These are phyloP conservation scores for Aplodontia rufa DNA, from an alignment of 2,113 vertebrate species.

Conservation along the genomic window DNA sequence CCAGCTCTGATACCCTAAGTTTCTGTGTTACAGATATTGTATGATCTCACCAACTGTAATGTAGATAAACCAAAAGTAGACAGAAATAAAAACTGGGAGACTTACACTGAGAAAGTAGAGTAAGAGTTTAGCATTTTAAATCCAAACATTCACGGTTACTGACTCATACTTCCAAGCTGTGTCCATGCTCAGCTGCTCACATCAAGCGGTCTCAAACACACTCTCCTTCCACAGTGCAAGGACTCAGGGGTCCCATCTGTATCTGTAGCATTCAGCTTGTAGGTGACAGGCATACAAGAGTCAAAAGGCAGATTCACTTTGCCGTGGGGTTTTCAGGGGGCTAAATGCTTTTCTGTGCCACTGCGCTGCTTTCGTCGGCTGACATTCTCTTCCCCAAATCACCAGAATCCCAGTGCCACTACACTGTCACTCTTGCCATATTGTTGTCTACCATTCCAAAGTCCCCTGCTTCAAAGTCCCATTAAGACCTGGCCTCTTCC, in stretches of 20 bases:
- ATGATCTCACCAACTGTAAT: neutral
- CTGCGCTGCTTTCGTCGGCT: neutral
- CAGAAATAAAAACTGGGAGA: conserved; percentile 1
- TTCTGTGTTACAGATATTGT: neutral
- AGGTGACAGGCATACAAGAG: neutral
- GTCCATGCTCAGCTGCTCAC: neutral
- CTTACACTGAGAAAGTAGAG: neutral
- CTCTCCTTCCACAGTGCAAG: neutral
- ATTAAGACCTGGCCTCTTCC: conserved; percentile 59
- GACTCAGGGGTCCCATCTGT: conserved; percentile 26
- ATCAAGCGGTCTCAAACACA: neutral
- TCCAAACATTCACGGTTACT: neutral
- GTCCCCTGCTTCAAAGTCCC: conserved; percentile 52
- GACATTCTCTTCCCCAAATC: neutral
- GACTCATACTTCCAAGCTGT: neutral
- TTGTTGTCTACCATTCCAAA: conserved; percentile 61
- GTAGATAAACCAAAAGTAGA: conserved; percentile 1
- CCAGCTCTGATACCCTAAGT: neutral
- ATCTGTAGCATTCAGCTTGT: neutral
- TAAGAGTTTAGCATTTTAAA: conserved; percentile 1
- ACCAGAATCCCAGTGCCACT: neutral
- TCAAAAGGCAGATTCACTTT: conserved; percentile 34
- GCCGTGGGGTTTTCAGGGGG: conserved; percentile 23
- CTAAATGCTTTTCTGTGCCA: neutral
- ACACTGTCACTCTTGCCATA: conserved; percentile 18